Percentiles rank a stretch among this genome's conserved stretches.
These are phyloP conservation scores for Leucopsar rothschildi DNA, from an alignment of 2,113 vertebrate species.

Conservation along the genomic window DNA sequence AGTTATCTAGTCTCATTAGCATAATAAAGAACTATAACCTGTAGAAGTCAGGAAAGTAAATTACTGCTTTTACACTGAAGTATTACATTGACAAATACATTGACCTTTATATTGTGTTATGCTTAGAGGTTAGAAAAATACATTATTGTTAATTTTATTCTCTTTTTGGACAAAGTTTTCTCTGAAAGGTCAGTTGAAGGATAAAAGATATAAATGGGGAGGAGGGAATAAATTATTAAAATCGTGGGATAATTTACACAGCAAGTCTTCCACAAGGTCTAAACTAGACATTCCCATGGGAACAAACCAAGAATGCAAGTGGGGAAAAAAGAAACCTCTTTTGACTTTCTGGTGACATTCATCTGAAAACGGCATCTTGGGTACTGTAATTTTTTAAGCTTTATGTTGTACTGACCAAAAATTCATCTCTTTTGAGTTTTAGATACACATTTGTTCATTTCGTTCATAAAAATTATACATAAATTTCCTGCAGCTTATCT, in stretches of 20 bases:
- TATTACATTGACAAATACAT: conserved; percentile 62
- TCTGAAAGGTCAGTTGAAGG: background rate
- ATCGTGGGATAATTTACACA: background rate
- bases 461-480: background rate
- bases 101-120: conserved; percentile 54
- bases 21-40: conserved; percentile 69
- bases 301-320: background rate
- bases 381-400: background rate
- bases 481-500: background rate
- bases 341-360: background rate
- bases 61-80: conserved; percentile 66
- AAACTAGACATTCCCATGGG: background rate
- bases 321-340: background rate
- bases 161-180: background rate
- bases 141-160: background rate
- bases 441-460: background rate
- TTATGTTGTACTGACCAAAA: background rate
- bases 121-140: background rate
- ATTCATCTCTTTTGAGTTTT: background rate
- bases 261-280: background rate
- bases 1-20: conserved; percentile 66
- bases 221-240: background rate
- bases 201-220: background rate
- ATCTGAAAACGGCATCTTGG: background rate
- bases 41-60: conserved; percentile 61